These are phyloP conservation scores for Diachrysia chrysitis DNA, from an alignment of 2,888 invertebrate species.

Conservation along the genomic window DNA sequence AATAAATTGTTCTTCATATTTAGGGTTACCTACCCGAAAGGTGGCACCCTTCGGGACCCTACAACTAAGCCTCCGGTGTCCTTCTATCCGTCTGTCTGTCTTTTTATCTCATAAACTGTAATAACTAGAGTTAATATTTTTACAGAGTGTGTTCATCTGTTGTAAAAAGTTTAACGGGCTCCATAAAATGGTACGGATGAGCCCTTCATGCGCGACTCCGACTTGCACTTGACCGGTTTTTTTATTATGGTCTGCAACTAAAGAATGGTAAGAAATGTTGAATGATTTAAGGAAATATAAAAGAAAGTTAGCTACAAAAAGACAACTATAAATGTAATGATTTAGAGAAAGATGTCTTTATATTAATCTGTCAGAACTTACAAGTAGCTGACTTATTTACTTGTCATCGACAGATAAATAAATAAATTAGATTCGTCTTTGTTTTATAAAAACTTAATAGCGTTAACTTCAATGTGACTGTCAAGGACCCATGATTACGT, in stretches of 20 bases:
- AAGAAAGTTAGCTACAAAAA: neutral
- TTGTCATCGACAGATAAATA: conserved; percentile 55
- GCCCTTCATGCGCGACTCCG: too few relatives aligned
- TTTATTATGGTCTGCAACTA: neutral
- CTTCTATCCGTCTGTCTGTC: too few relatives aligned
- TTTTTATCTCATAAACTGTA: too few relatives aligned
- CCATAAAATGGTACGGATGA: too few relatives aligned
- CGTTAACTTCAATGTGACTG: conserved; percentile 66
- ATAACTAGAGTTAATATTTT: too few relatives aligned
- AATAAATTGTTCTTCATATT: too few relatives aligned
- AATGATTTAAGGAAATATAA: neutral
- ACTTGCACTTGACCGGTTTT: too few relatives aligned
- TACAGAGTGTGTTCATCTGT: too few relatives aligned
- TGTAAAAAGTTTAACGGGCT: too few relatives aligned
- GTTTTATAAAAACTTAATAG: conserved; percentile 54
- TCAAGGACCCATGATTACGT: conserved; percentile 66
- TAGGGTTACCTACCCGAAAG: too few relatives aligned
- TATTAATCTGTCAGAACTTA: conserved; percentile 23
- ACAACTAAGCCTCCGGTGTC: too few relatives aligned
- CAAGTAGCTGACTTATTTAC: conserved; percentile 33
- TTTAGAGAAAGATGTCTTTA: neutral
- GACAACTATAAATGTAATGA: neutral
- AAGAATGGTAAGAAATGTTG: neutral
- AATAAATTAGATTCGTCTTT: conserved; percentile 58
- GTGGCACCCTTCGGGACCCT: too few relatives aligned